A percentile compares a stretch with the other conserved stretches of the same genome.
Conservation (phyloP, 2,888 invertebrate genomes). For the Bruchidius siliquastri region DNA sequence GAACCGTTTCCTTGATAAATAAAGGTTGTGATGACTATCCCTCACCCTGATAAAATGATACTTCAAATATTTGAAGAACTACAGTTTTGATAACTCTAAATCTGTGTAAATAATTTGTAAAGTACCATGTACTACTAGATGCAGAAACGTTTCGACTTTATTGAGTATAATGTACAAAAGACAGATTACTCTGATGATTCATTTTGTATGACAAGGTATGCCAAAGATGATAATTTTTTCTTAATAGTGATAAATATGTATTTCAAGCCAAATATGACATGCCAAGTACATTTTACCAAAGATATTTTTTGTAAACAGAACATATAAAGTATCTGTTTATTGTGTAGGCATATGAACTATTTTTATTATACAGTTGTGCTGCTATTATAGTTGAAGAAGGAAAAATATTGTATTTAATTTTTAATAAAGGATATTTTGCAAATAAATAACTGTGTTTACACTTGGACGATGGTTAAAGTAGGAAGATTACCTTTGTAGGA, state of each 20-base stretch:
- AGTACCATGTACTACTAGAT: background rate
- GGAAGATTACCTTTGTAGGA: no score
- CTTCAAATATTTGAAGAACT: background rate
- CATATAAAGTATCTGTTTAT: background rate
- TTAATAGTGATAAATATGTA: background rate
- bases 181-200: background rate
- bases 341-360: background rate
- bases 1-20: no score
- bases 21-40: no score
- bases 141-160: background rate
- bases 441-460: background rate
- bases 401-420: conserved; percentile 27
- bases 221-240: background rate
- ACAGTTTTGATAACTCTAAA: background rate
- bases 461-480: no score
- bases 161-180: background rate
- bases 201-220: background rate
- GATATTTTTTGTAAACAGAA: conserved; percentile 22
- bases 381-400: conserved; percentile 13
- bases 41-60: no score
- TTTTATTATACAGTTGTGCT: conserved; percentile 15
- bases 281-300: conserved; percentile 10
- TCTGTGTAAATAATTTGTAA: background rate
- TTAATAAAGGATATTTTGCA: conserved; percentile 38
- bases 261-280: background rate